Base-by-base conservation (phyloP, 2,888 invertebrate genomes). In the Troides aeacus region DNA sequence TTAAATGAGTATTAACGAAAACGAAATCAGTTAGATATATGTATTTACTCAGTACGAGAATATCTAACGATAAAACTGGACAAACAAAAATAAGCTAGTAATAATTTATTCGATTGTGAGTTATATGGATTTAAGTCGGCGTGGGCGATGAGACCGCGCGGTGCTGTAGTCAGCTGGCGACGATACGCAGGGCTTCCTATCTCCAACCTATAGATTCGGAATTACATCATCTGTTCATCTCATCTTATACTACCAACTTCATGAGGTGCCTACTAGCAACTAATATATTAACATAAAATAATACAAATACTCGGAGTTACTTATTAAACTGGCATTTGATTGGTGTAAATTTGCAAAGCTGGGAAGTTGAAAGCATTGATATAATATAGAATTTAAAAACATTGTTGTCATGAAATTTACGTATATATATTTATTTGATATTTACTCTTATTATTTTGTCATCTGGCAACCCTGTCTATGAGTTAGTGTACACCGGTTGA, bases 101-200 rank as follows among this genome's bases (percentile, higher is more conserved):
- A 88, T 89, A 88, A 87, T 81, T 90, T 89, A 90, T 88, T 86
- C 86, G 79, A 80, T 79, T 80, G 86, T 88, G 89, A 91, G 84
- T 91, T 89, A 91, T 87, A 83, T 85, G 79, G 84, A 85, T 87
- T 86, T 84, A 88, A 86, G 86, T 87, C 86, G 83, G 86, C 85
- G 89, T 89, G 84, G 87, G 84, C 76, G 82, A 71, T 77, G 82
- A 82, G 74, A 77, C 79, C 78, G 81, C 81, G 81, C 79, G 76
- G 76, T 75, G 76, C 79, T 85, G 83, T 84, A 36, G 36, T 18
- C 60, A 36, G 60, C 36, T 60, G 8, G 23, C 57, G 3, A n/a
- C 57, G 57, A 58, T 53, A 53, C 57, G 2, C 57, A 58, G 57
- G 57, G 57, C 57, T 58, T 23, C 23, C 57, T 58, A 15, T 58